A percentile compares a stretch with the other conserved stretches of the same genome.
Evolutionary conservation across 2,888 invertebrate species (phyloP).

Genomic region (Drosophila fungiperda): DNA sequence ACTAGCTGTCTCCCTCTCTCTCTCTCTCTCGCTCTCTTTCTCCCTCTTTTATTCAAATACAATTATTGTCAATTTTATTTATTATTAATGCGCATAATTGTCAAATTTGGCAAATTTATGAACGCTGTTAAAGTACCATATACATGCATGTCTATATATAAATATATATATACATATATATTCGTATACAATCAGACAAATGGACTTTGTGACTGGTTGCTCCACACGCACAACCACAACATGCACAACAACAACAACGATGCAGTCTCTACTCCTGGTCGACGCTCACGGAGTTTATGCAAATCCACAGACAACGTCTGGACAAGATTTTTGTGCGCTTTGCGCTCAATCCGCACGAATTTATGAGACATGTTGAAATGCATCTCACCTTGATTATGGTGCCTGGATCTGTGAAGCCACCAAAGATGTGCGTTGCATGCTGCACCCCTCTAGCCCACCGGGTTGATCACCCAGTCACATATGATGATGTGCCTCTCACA

Average conservation of each 20-base stretch:
- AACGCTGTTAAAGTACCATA: conserved; percentile 52
- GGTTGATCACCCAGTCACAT: conserved; percentile 22
- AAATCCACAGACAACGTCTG: conserved; percentile 57
- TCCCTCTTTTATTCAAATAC: conserved; percentile 73
- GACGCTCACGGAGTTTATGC: conserved; percentile 57
- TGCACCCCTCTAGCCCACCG: too few relatives aligned
- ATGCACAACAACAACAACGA: background rate
- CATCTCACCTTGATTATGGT: conserved; percentile 83
- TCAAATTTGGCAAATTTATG: conserved; percentile 85
- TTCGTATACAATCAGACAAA: conserved; percentile 3
- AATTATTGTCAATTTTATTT: conserved; percentile 85
- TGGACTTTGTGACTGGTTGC: conserved; percentile 23
- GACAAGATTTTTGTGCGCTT: conserved; percentile 66
- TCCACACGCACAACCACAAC: conserved; percentile 15
- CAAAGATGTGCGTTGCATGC: conserved; percentile 50
- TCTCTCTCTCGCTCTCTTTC: background rate
- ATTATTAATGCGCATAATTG: conserved; percentile 85
- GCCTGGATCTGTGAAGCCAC: conserved; percentile 49
- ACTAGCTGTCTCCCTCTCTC: background rate
- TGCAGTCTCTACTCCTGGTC: conserved; percentile 35
- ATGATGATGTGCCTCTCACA: conserved; percentile 53
- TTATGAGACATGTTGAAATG: conserved; percentile 84
- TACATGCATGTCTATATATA: conserved; percentile 8
- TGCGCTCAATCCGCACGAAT: conserved; percentile 79
- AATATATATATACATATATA: conserved; percentile 15